Percentiles rank a stretch among this genome's conserved stretches.
Conservation (phyloP, 2,113 vertebrate species). For the Charina bottae region DNA sequence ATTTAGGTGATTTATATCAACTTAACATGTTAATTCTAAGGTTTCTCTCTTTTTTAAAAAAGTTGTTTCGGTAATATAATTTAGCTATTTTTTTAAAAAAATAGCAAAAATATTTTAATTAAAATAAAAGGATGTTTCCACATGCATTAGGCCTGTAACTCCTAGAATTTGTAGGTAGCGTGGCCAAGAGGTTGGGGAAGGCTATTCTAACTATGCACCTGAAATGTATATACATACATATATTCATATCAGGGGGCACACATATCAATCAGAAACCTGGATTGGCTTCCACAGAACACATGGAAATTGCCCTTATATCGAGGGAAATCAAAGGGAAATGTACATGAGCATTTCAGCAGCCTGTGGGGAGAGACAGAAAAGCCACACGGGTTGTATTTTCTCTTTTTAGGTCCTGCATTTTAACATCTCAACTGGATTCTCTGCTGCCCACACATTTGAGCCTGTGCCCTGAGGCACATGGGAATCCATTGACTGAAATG, state of each 20-base stretch:
- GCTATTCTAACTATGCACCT: not conserved
- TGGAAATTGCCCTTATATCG: not conserved
- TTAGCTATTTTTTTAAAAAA: not conserved
- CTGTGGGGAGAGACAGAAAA: not conserved
- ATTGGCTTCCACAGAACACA: too few relatives aligned
- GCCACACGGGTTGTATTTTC: not conserved
- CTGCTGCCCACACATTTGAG: not conserved
- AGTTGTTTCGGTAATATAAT: not conserved
- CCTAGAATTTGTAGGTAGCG: not conserved
- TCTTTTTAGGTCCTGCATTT: not conserved
- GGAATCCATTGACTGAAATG: not conserved
- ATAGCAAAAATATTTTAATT: not conserved
- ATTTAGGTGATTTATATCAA: not conserved
- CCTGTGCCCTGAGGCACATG: not conserved
- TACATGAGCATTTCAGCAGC: not conserved
- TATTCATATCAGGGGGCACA: not conserved
- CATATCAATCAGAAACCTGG: not conserved
- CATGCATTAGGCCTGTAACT: too few relatives aligned
- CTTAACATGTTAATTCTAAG: not conserved
- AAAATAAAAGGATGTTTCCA: too few relatives aligned
- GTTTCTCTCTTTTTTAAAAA: not conserved
- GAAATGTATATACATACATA: not conserved
- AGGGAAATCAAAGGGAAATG: not conserved
- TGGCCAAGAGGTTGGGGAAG: not conserved
- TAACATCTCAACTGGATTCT: not conserved